Percentiles rank a stretch among this genome's conserved stretches.
These are phyloP conservation scores for Ptilonorhynchus violaceus DNA, from an alignment of 2,113 vertebrate species.

Conservation along the genomic window DNA sequence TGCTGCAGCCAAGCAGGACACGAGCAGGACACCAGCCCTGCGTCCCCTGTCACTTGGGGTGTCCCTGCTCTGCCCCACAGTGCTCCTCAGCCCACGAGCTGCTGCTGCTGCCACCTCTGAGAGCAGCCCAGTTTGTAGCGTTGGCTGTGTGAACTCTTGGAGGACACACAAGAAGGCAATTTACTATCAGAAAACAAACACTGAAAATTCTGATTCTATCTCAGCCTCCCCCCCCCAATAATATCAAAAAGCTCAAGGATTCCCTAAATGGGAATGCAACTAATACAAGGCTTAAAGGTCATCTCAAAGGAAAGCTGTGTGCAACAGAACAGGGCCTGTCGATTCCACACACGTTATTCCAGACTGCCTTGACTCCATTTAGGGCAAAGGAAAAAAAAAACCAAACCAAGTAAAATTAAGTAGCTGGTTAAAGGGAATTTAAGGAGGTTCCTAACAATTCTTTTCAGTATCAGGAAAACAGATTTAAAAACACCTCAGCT, in stretches of 20 bases:
- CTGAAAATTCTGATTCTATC: background rate
- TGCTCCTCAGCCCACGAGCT: background rate
- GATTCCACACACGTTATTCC: background rate
- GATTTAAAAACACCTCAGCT: background rate
- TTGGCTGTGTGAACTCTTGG: background rate
- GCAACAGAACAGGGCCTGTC: background rate
- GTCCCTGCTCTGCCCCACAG: accelerated
- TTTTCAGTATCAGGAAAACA: background rate
- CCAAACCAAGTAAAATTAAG: background rate
- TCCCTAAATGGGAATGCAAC: conserved; percentile 35
- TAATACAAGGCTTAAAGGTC: background rate
- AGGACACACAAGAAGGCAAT: background rate
- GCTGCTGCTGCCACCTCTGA: background rate
- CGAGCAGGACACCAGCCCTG: background rate
- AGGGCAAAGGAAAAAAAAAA: background rate
- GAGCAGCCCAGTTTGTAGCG: background rate
- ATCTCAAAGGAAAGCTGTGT: conserved; percentile 6
- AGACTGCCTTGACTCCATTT: background rate
- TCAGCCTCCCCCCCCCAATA: background rate
- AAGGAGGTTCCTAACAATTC: conserved; percentile 4
- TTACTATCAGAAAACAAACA: background rate
- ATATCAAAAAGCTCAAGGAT: background rate
- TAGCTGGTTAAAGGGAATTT: background rate
- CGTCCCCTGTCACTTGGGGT: background rate
- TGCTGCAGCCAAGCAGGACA: background rate